Evolutionary conservation across 2,888 invertebrate species (phyloP).

Genomic region (Protonemura montana): DNA sequence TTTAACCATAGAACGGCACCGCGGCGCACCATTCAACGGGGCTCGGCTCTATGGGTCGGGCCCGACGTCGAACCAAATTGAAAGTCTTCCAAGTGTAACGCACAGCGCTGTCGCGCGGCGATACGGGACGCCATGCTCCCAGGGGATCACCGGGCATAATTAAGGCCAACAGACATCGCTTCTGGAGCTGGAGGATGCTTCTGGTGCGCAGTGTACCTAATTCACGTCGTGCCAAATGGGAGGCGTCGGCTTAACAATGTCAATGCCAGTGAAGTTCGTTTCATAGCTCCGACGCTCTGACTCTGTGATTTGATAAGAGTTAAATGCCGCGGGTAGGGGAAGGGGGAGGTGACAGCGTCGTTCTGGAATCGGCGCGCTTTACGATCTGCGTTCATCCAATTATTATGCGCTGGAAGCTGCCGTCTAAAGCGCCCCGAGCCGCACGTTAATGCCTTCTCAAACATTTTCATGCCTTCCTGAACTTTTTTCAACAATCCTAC

Average conservation of each 20-base stretch:
- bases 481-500: neutral
- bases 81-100: constrained; percentile 8
- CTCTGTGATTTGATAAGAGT: neutral
- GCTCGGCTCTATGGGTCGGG: neutral
- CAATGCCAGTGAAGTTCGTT: neutral
- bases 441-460: no score
- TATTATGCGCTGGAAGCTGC: no score
- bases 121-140: constrained; percentile 23
- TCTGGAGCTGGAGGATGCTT: neutral
- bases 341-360: no score
- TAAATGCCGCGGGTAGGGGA: neutral
- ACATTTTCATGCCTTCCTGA: no score
- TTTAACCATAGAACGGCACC: constrained; percentile 18
- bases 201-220: neutral
- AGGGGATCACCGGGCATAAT: constrained; percentile 19
- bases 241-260: neutral
- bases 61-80: constrained; percentile 21
- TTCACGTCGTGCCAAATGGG: neutral
- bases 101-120: constrained; percentile 19
- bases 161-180: neutral
- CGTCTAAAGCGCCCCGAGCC: no score
- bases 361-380: no score
- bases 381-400: no score
- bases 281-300: neutral
- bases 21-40: neutral